Conservation (phyloP, 92 coral and sea anemone genomes). For the Meandrina meandrites region DNA sequence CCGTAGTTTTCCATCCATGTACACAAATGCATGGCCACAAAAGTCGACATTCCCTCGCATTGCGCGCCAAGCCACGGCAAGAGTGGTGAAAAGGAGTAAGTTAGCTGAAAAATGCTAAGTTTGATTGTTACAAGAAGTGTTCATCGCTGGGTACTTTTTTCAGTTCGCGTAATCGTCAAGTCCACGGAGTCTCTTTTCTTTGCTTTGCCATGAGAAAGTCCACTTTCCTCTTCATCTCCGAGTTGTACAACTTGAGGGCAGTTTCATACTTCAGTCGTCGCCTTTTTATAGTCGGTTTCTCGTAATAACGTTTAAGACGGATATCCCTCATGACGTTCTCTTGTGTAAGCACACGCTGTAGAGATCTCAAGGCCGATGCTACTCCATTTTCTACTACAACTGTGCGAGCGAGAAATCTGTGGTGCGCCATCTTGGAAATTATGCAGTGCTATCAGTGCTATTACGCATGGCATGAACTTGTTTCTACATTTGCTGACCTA, state of each 20-base stretch:
- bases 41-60: too few species aligned
- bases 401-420: slow-evolving; percentile 88
- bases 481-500: neutral
- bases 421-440: slow-evolving; percentile 93
- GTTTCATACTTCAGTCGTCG: slow-evolving; percentile 92
- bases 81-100: too few species aligned
- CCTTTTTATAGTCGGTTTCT: slow-evolving; percentile 94
- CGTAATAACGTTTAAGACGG: slow-evolving; percentile 84
- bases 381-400: slow-evolving; percentile 81
- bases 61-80: too few species aligned
- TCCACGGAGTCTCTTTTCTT: slow-evolving; percentile 93
- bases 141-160: neutral
- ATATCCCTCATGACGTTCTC: slow-evolving; percentile 90
- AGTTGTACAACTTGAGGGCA: slow-evolving; percentile 81
- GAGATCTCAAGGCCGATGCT: slow-evolving; percentile 69
- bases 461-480: slow-evolving; percentile 15
- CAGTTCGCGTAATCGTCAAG: slow-evolving; percentile 26
- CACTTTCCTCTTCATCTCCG: slow-evolving; percentile 87
- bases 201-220: slow-evolving; percentile 85
- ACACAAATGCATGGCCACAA: too few species aligned
- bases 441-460: too few species aligned
- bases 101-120: too few species aligned
- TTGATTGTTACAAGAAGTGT: too few species aligned
- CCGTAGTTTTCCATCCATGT: too few species aligned
- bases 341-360: slow-evolving; percentile 75